A percentile compares a stretch with the other conserved stretches of the same genome.
These are phyloP conservation scores for Aphelocoma californica DNA, from an alignment of 2,797 vertebrate genomes.

Conservation along the genomic window DNA sequence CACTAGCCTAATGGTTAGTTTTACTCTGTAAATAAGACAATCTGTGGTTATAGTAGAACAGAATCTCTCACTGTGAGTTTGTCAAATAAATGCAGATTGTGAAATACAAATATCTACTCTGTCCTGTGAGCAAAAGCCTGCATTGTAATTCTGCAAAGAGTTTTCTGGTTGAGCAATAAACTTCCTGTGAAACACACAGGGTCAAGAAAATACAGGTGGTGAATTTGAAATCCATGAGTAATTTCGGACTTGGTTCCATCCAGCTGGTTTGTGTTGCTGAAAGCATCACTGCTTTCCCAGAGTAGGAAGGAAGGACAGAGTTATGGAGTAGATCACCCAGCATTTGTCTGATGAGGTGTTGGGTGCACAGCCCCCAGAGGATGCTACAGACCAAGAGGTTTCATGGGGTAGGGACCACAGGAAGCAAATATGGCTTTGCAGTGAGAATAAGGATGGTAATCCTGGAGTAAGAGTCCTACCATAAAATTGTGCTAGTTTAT, in stretches of 20 bases:
- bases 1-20: conserved; percentile 5
- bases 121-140: background rate
- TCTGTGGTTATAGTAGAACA: background rate
- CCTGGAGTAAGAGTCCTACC: background rate
- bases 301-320: background rate
- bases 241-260: background rate
- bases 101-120: conserved; percentile 21
- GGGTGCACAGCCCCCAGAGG: background rate
- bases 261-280: background rate
- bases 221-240: background rate
- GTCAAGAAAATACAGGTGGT: background rate
- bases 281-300: background rate
- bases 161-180: background rate
- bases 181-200: background rate
- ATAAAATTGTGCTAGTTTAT: background rate
- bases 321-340: background rate
- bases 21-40: conserved; percentile 1
- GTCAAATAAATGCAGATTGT: background rate
- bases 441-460: background rate
- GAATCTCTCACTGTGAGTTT: background rate
- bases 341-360: background rate
- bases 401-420: background rate
- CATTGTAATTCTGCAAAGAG: background rate
- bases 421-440: background rate
- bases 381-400: background rate